Evolutionary conservation across 1,140 invertebrate species (phyloP).

Genomic region (Diuraphis noxia): DNA sequence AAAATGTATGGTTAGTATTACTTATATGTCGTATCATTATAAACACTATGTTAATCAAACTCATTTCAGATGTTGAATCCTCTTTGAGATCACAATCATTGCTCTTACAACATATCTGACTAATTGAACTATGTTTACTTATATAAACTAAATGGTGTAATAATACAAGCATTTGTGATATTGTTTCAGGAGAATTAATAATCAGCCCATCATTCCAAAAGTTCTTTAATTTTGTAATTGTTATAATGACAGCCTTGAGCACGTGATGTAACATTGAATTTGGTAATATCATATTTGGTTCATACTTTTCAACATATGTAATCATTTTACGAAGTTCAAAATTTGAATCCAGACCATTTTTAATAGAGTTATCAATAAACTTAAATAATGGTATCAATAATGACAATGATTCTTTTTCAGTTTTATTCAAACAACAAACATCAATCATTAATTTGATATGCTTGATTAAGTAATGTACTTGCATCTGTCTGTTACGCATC

Average conservation of each 20-base stretch:
- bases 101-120: slow-evolving; percentile 38
- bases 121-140: slow-evolving; percentile 15
- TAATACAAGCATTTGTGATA: slow-evolving; percentile 1
- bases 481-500: slow-evolving; percentile 30
- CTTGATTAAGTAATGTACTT: slow-evolving; percentile 40
- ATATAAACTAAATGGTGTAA: slow-evolving; percentile 5
- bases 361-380: slow-evolving; percentile 39
- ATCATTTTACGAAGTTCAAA: slow-evolving; percentile 38
- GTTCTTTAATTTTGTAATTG: slow-evolving; percentile 23
- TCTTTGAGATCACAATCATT: slow-evolving; percentile 24
- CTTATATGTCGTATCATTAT: slow-evolving; percentile 30
- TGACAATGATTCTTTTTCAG: slow-evolving; percentile 35
- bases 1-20: slow-evolving; percentile 1
- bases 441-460: slow-evolving; percentile 48
- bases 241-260: slow-evolving; percentile 22
- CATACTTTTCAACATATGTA: slow-evolving; percentile 17
- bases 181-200: slow-evolving; percentile 29
- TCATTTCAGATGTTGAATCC: slow-evolving; percentile 43
- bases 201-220: slow-evolving; percentile 27
- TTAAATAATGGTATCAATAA: slow-evolving; percentile 40
- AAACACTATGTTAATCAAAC: slow-evolving; percentile 40
- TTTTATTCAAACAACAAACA: slow-evolving; percentile 39
- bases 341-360: slow-evolving; percentile 38
- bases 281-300: background rate
- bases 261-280: slow-evolving; percentile 24